These are phyloP conservation scores for Heterotilapia buettikoferi DNA, from an alignment of 2,113 vertebrate species.

Conservation along the genomic window DNA sequence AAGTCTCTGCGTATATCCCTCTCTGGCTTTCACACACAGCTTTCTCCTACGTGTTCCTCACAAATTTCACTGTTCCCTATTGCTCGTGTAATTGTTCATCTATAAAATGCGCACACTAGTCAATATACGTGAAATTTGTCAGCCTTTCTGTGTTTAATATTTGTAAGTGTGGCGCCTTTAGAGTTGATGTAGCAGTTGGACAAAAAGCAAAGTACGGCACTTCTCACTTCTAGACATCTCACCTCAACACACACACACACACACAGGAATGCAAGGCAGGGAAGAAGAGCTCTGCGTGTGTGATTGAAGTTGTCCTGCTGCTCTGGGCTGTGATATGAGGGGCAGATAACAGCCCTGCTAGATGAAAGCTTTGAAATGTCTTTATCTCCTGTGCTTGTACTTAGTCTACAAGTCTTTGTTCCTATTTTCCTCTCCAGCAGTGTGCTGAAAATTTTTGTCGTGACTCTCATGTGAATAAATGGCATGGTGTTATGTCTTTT, in stretches of 20 bases:
- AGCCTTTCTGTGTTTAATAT: neutral
- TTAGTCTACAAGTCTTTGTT: conserved; percentile 14
- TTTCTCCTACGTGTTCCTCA: neutral
- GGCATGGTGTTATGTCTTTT: neutral
- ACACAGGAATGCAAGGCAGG: conserved; percentile 44
- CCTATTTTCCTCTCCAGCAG: neutral
- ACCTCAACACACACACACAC: neutral
- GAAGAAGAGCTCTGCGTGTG: conserved; percentile 33
- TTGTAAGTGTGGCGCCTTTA: neutral
- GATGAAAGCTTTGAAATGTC: conserved; percentile 53
- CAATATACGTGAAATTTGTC: neutral
- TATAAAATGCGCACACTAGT: neutral
- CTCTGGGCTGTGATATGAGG: conserved; percentile 53
- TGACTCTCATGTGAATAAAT: neutral
- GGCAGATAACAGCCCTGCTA: conserved; percentile 40
- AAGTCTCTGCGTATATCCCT: conserved; percentile 34
- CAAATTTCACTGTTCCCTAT: neutral
- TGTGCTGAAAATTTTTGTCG: neutral
- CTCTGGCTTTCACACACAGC: neutral
- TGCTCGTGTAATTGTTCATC: neutral
- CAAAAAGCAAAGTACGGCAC: neutral
- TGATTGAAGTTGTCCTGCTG: conserved; percentile 36
- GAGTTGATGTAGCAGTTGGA: neutral
- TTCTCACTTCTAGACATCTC: neutral
- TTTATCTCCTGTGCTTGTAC: conserved; percentile 41